phyloP scores from a whole-genome alignment of 2,113 vertebrate species.

The Bufo gargarizans region DNA sequence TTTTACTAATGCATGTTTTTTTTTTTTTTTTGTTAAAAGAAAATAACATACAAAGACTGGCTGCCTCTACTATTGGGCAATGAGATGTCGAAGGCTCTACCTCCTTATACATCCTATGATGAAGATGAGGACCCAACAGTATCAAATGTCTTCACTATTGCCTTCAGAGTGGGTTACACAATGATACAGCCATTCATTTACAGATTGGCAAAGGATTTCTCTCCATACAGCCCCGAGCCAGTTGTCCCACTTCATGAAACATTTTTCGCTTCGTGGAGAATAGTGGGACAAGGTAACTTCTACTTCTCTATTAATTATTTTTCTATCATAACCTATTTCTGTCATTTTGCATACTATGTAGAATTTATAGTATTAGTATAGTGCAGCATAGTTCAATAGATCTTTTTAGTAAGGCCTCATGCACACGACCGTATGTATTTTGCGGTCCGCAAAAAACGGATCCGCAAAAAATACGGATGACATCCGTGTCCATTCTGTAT shows the following conservation, averaged over 20 bases:
- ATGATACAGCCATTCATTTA: conserved; percentile 76
- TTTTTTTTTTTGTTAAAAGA: conserved; percentile 64
- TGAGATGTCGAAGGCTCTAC: conserved; percentile 63
- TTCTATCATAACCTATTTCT: neutral
- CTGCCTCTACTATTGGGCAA: conserved; percentile 75
- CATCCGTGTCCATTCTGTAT: too few relatives aligned
- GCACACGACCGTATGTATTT: too few relatives aligned
- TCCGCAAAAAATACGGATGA: too few relatives aligned
- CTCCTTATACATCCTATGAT: conserved; percentile 72
- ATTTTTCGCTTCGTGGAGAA: conserved; percentile 84
- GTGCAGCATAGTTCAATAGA: neutral
- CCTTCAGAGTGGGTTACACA: conserved; percentile 85
- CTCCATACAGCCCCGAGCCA: conserved; percentile 64
- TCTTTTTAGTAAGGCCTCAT: too few relatives aligned
- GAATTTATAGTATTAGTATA: too few relatives aligned
- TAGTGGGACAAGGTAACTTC: conserved; percentile 77
- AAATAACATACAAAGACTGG: conserved; percentile 85
- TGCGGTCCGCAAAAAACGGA: too few relatives aligned
- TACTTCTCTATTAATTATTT: neutral
- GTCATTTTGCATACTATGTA: neutral
- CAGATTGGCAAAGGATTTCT: conserved; percentile 71
- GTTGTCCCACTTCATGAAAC: conserved; percentile 70
- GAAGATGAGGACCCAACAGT: conserved; percentile 78
- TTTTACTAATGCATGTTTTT: neutral
- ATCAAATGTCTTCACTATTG: conserved; percentile 84